Percentiles rank a stretch among this genome's conserved stretches.
Evolutionary conservation across 2,113 vertebrate species (phyloP).

Genomic region (Tragelaphus strepsiceros): DNA sequence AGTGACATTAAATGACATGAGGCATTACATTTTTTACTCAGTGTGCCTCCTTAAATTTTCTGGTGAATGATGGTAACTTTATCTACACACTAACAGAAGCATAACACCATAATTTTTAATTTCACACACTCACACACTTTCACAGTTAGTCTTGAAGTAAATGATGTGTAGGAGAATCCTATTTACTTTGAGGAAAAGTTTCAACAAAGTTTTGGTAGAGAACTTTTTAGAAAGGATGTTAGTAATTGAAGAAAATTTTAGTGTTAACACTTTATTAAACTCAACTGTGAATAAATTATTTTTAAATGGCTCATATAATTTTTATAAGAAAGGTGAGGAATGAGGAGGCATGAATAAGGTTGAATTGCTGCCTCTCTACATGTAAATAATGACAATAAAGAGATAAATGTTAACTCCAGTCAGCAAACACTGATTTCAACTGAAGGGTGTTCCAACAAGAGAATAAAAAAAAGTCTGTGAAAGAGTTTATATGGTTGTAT

Average conservation of each 20-base stretch:
- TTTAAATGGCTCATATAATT: not conserved
- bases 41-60: not conserved
- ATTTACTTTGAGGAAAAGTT: not conserved
- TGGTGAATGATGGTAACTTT: not conserved
- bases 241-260: not conserved
- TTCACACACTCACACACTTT: not conserved
- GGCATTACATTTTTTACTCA: not conserved
- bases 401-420: not conserved
- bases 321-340: constrained; percentile 16
- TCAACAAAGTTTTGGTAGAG: not conserved
- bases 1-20: not conserved
- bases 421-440: not conserved
- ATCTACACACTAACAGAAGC: not conserved
- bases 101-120: not conserved
- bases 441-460: not conserved
- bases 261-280: not conserved
- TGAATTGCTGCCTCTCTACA: not conserved
- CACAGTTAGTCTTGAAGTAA: not conserved
- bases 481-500: not conserved
- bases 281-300: not conserved
- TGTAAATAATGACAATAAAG: not conserved
- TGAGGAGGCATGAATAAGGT: not conserved
- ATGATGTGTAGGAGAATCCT: not conserved
- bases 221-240: not conserved
- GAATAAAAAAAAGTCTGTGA: not conserved